These are phyloP conservation scores for Drosophila incognita DNA, from an alignment of 2,888 invertebrate species.

Conservation along the genomic window DNA sequence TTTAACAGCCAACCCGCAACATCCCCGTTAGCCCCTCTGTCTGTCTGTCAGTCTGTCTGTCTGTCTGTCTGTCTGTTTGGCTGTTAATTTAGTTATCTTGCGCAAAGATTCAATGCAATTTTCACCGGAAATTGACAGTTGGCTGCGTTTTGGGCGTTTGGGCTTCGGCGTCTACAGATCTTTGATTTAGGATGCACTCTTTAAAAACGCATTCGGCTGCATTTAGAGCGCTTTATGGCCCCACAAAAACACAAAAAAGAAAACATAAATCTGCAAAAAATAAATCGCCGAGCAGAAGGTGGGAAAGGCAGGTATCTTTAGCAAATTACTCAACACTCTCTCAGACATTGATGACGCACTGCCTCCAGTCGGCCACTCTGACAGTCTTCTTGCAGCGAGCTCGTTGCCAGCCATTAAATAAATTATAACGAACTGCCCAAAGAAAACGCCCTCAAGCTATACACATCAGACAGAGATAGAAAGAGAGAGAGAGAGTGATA, in stretches of 20 bases:
- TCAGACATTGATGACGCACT: constrained; percentile 49
- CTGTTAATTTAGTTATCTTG: constrained; percentile 74
- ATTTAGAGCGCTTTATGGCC: constrained; percentile 76
- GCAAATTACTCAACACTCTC: constrained; percentile 80
- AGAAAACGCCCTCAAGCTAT: constrained; percentile 34
- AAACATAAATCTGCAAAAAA: constrained; percentile 64
- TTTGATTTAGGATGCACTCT: constrained; percentile 83
- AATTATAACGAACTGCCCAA: constrained; percentile 76
- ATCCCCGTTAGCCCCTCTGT: constrained; percentile 34
- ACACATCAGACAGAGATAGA: background rate
- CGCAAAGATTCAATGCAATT: constrained; percentile 47
- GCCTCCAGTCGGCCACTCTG: constrained; percentile 19
- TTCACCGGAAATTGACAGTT: constrained; percentile 72
- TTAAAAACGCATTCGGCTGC: constrained; percentile 82
- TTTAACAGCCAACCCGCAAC: constrained; percentile 31
- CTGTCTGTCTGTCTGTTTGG: background rate
- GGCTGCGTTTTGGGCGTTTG: constrained; percentile 17
- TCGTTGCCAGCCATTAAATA: constrained; percentile 75
- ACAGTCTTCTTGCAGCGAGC: constrained; percentile 11
- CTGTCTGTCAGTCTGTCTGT: constrained; percentile 10
- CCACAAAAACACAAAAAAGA: constrained; percentile 57
- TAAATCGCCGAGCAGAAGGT: constrained; percentile 7
- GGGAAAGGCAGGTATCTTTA: constrained; percentile 53
- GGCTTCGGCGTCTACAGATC: constrained; percentile 64
- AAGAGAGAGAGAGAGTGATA: background rate